Evolutionary conservation across 2,797 vertebrate genomes (phyloP), one percentile per base, ranked within the genome.

Genomic region (Clarias fuscus): DNA sequence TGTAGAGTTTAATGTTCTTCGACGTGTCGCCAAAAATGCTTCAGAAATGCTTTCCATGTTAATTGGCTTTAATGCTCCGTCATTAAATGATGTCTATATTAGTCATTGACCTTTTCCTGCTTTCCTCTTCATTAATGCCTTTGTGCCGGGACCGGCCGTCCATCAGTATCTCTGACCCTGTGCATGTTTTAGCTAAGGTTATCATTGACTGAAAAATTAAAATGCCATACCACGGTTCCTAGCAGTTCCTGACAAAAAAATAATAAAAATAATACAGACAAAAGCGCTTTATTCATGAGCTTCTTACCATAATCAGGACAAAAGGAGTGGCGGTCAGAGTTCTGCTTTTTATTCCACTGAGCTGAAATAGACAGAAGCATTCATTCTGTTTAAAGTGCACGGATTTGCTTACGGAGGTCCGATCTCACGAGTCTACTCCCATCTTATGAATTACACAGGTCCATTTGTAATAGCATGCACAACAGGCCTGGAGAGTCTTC

Each of bases 391-490:
- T 40, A 43, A 61, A 62, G 58, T 62, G 13, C 58, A 62, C 4
- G 58, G 33, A 33, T 27, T 27, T 59, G 62, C 71, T 68, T 82
- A 40, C 13, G 67, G 17, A 80, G 58, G 18, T n/a, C 8, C 40
- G 61, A 83, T 70, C 73, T 70, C 18, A 24, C 33, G 40, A 76
- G 59, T 56, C 59, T 56, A 53, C 73, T 58, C 30, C 5, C 6
- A 67, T 61, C 53, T 58, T 30, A 40, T 84, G 15, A 73, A 73
- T 80, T 65, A 65, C 43, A 70, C 4, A 37, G 67, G 3, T 65
- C 13, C 15, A 53, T 84, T 30, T 80, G 43, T 87, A 72, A 87
- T 68, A 13, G 27, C 20, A 40, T n/a, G 67, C 43, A 65, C 59
- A 24, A 24, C 33, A 33, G 13, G 10, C 22, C 67, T 22, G 15